phyloP scores from a whole-genome alignment of 2,888 invertebrate species.

The Lithophane socia region DNA sequence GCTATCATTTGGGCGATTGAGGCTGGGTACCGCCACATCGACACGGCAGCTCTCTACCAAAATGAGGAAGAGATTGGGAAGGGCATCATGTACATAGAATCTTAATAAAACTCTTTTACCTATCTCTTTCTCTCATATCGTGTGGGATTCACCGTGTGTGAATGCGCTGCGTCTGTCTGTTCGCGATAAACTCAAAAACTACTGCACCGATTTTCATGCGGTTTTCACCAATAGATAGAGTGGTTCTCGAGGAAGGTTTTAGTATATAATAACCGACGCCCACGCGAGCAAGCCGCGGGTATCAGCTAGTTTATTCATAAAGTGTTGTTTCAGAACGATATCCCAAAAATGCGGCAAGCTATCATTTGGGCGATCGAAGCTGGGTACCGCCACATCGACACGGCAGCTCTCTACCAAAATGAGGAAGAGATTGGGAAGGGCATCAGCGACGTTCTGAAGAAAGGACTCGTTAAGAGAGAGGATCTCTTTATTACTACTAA shows the following conservation, averaged over 20 bases:
- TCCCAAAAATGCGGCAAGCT: constrained; percentile 73
- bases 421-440: constrained; percentile 88
- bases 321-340: constrained; percentile 67
- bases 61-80: constrained; percentile 87
- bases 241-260: too few relatives aligned
- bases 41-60: constrained; percentile 78
- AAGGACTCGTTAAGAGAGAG: constrained; percentile 84
- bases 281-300: too few relatives aligned
- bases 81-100: too few relatives aligned
- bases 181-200: too few relatives aligned
- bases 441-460: constrained; percentile 84
- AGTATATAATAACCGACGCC: too few relatives aligned
- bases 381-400: constrained; percentile 83
- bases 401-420: constrained; percentile 77
- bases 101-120: too few relatives aligned
- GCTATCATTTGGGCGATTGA: constrained; percentile 77
- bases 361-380: constrained; percentile 76
- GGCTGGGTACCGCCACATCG: constrained; percentile 81
- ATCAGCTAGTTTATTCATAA: not conserved
- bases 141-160: too few relatives aligned
- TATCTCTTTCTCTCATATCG: too few relatives aligned
- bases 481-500: constrained; percentile 82
- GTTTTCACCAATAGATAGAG: too few relatives aligned
- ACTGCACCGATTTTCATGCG: too few relatives aligned
- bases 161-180: too few relatives aligned